These are phyloP conservation scores for Passer montanus DNA, from an alignment of 2,113 vertebrate species.

Conservation along the genomic window DNA sequence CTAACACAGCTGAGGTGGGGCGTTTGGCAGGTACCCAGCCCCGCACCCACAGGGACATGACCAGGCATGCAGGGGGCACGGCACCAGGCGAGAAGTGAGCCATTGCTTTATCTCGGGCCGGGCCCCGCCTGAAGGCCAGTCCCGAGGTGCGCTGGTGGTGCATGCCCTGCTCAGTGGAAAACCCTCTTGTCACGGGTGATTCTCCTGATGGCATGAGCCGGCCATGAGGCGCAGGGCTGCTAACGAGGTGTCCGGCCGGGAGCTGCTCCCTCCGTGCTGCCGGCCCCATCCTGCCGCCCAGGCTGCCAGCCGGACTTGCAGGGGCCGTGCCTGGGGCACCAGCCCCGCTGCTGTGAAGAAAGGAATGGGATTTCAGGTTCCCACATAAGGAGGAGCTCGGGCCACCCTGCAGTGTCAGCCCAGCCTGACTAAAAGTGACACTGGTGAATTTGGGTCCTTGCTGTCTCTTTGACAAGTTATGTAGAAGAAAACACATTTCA, in stretches of 20 bases:
- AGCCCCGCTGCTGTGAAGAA: background rate
- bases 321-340: fast-evolving
- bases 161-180: background rate
- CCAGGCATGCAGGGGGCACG: background rate
- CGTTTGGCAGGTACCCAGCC: fast-evolving
- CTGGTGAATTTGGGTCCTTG: background rate
- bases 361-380: background rate
- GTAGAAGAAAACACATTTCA: background rate
- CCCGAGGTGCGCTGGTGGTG: background rate
- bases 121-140: background rate
- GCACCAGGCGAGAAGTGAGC: background rate
- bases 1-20: fast-evolving
- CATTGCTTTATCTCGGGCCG: background rate
- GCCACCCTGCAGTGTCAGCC: no score
- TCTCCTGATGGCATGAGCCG: background rate
- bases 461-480: background rate
- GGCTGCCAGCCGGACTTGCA: background rate
- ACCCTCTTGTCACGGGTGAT: background rate
- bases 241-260: background rate
- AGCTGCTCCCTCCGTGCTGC: background rate
- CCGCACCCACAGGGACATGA: fast-evolving
- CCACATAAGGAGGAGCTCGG: background rate
- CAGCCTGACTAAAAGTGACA: background rate
- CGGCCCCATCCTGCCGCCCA: background rate
- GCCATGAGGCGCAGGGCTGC: background rate